Conservation (phyloP, 1,140 invertebrate genomes). For the Physella acuta region DNA sequence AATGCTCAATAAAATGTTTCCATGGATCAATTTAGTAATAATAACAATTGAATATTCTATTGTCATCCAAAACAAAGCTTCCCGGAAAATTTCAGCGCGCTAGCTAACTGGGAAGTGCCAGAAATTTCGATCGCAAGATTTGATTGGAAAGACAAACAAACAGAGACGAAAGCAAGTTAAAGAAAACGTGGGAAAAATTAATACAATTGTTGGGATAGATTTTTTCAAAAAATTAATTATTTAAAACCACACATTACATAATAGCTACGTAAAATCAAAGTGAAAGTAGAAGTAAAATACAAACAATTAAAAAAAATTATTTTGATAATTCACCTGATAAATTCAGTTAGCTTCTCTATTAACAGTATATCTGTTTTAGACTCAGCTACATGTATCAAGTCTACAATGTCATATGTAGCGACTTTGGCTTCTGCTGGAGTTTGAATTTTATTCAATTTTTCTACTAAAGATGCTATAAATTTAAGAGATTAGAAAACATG, state of each 20-base stretch:
- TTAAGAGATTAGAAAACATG: neutral
- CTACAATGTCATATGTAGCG: neutral
- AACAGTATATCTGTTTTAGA: neutral
- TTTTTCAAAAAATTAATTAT: no score
- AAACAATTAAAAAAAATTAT: neutral
- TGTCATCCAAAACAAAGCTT: no score
- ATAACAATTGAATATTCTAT: no score
- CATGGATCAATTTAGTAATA: no score
- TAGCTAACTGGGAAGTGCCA: no score
- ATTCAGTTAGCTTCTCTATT: neutral
- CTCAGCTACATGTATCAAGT: conserved; percentile 2
- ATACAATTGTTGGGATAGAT: no score
- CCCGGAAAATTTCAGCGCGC: no score
- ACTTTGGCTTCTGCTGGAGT: conserved; percentile 6
- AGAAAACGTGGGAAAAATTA: no score
- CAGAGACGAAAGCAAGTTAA: no score
- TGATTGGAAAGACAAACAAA: no score
- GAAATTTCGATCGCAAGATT: no score
- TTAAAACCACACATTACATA: neutral
- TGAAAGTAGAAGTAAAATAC: neutral
- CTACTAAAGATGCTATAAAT: neutral
- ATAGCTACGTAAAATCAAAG: neutral
- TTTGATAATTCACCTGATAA: neutral
- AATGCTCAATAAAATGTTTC: no score
- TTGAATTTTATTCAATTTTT: neutral